Evolutionary conservation across 1,140 invertebrate genomes (phyloP).

Genomic region (Monochamus saltuarius): DNA sequence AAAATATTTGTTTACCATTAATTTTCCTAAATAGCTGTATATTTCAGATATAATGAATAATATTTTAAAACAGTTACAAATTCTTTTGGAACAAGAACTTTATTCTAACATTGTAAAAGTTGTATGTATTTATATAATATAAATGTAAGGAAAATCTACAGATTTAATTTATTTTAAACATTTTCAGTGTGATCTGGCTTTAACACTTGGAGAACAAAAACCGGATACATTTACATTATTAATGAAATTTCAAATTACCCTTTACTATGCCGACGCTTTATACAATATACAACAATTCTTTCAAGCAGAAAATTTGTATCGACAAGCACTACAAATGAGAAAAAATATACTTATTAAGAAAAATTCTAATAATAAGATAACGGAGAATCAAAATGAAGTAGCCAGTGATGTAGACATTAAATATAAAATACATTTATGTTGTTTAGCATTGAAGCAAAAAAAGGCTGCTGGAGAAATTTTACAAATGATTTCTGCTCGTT

Average conservation of each 20-base stretch:
- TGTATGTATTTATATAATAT: conserved; percentile 49
- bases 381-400: conserved; percentile 49
- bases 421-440: conserved; percentile 72
- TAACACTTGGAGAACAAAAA: conserved; percentile 67
- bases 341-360: conserved; percentile 67
- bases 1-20: no score
- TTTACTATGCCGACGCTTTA: conserved; percentile 69
- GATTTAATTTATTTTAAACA: conserved; percentile 1
- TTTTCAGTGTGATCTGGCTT: conserved; percentile 63
- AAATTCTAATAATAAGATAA: conserved; percentile 35
- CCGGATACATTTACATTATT: conserved; percentile 58
- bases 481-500: conserved; percentile 69
- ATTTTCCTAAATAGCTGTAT: no score
- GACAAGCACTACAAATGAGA: conserved; percentile 66
- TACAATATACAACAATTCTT: conserved; percentile 65
- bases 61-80: conserved; percentile 58
- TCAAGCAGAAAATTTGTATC: conserved; percentile 69
- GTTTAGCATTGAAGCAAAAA: conserved; percentile 66
- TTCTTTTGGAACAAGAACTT: conserved; percentile 60
- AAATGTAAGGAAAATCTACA: conserved; percentile 10
- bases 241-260: conserved; percentile 64
- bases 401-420: conserved; percentile 72
- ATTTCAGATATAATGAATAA: conserved; percentile 5
- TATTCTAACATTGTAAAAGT: conserved; percentile 60
- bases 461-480: conserved; percentile 66